Conservation (phyloP, 92 coral and sea anemone genomes). For the Actinernus sp. region DNA sequence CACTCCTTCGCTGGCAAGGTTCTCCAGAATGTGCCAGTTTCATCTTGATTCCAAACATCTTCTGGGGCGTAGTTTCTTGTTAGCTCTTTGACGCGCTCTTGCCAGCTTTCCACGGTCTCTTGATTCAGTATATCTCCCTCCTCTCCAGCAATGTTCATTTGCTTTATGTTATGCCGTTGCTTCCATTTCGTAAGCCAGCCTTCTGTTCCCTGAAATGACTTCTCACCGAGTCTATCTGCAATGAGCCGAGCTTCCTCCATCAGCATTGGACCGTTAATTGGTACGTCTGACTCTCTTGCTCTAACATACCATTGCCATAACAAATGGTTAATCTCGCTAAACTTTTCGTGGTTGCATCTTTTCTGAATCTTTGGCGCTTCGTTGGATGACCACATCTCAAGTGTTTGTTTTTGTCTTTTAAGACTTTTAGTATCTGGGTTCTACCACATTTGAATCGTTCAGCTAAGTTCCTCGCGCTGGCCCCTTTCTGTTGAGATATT, state of each 20-base stretch:
- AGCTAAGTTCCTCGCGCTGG: slow-evolving; percentile 30
- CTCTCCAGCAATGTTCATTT: slow-evolving; percentile 47
- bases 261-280: slow-evolving; percentile 56
- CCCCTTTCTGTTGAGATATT: neutral
- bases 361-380: slow-evolving; percentile 12
- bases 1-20: slow-evolving; percentile 39
- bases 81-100: slow-evolving; percentile 25
- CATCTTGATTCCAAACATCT: slow-evolving; percentile 49
- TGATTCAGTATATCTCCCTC: slow-evolving; percentile 38
- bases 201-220: slow-evolving; percentile 42
- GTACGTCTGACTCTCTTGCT: slow-evolving; percentile 30
- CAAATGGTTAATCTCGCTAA: slow-evolving; percentile 25
- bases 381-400: slow-evolving; percentile 43
- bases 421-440: slow-evolving; percentile 55
- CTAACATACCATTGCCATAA: slow-evolving; percentile 60
- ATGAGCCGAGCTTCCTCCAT: slow-evolving; percentile 49
- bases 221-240: slow-evolving; percentile 49
- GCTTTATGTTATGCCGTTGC: slow-evolving; percentile 46
- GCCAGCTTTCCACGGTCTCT: slow-evolving; percentile 51
- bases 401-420: slow-evolving; percentile 49
- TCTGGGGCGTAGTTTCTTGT: slow-evolving; percentile 30
- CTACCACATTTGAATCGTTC: slow-evolving; percentile 48
- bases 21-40: slow-evolving; percentile 46
- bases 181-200: slow-evolving; percentile 68
- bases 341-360: slow-evolving; percentile 20